Evolutionary conservation across 2,888 invertebrate genomes (phyloP), one percentile per base, ranked within the genome.

Genomic region (Watsonalla cultraria): DNA sequence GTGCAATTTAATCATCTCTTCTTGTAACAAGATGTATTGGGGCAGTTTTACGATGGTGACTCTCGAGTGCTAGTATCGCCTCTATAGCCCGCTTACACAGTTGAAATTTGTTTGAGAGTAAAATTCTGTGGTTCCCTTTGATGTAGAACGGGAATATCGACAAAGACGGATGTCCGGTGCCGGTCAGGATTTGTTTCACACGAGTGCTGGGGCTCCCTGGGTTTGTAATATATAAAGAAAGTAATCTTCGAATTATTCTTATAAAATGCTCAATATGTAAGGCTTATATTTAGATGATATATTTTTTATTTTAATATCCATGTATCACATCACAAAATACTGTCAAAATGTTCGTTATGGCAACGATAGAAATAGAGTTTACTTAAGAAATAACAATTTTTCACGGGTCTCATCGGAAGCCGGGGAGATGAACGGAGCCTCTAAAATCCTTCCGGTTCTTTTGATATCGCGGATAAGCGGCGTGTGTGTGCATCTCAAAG

Each of bases 91-190:
- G 58, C 55, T 50, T 65, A 68, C 86, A 88, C 80, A 80, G 87
- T 84, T 76, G 72, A 82, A 80, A 77, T 70, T 82, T 67, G 79
- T 73, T 72, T 78, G 77, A 56, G 54, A 61, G 62, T 65, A 52
- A 55, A 72, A 71, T 73, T 76, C 63, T 70, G 76, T 78, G 76
- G 75, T 71, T 85, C 84, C 82, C 86, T 90, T 90, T 90, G 90
- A 90, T 82, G 90, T 90, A 74, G 84, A 84, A 88, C 84, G 84
- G 88, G 89, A 89, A 90, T 87, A 89, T 88, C 86, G 85, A 84
- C 87, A 85, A 88, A 90, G 90, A 87, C 90, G 90, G 90, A 90
- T 82, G 90, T 90, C 90, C 90, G 90, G 86, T 89, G 84, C 90
- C 90, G 90, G 90, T 89, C 88, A 89, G 90, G 89, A 89, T 89